phyloP scores from a whole-genome alignment of 1,140 invertebrate genomes.

The Coenobita brevimanus region DNA sequence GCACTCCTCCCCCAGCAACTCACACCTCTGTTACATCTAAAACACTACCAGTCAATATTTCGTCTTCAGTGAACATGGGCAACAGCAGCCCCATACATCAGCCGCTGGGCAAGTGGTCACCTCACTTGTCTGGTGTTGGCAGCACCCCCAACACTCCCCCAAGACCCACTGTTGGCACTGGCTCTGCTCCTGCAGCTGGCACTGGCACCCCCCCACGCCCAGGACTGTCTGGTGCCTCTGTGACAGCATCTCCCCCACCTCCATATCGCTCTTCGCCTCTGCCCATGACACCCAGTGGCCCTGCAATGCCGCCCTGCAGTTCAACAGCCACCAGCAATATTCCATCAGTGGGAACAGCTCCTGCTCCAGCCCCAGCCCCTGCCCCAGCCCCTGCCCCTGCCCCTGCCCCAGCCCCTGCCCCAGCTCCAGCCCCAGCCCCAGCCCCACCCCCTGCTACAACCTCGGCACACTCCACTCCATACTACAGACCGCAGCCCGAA shows the following conservation, averaged over 20 bases:
- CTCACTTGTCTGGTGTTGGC: slow-evolving; percentile 42
- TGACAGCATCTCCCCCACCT: slow-evolving; percentile 57
- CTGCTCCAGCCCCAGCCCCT: too few relatives aligned
- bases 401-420: slow-evolving; percentile 54
- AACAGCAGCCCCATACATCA: slow-evolving; percentile 46
- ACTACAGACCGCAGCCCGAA: slow-evolving; percentile 56
- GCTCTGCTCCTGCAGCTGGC: slow-evolving; percentile 43
- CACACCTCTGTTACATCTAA: slow-evolving; percentile 15
- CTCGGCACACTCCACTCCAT: slow-evolving; percentile 36
- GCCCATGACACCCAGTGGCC: slow-evolving; percentile 57
- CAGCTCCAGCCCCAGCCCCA: too few relatives aligned
- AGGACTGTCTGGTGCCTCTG: slow-evolving; percentile 39
- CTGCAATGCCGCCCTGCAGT: slow-evolving; percentile 33
- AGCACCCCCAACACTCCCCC: slow-evolving; percentile 40
- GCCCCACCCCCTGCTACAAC: slow-evolving; percentile 61
- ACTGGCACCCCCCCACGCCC: slow-evolving; percentile 55
- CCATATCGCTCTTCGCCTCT: slow-evolving; percentile 66
- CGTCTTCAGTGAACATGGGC: slow-evolving; percentile 34
- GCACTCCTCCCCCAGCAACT: slow-evolving; percentile 27
- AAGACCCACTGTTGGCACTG: slow-evolving; percentile 34
- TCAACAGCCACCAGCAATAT: slow-evolving; percentile 49
- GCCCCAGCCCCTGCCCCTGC: too few relatives aligned
- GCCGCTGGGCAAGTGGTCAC: slow-evolving; percentile 52
- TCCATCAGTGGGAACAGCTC: slow-evolving; percentile 50
- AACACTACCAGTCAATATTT: slow-evolving; percentile 15